phyloP scores from a whole-genome alignment of 1,140 invertebrate genomes.

The Drosophila funebris region DNA sequence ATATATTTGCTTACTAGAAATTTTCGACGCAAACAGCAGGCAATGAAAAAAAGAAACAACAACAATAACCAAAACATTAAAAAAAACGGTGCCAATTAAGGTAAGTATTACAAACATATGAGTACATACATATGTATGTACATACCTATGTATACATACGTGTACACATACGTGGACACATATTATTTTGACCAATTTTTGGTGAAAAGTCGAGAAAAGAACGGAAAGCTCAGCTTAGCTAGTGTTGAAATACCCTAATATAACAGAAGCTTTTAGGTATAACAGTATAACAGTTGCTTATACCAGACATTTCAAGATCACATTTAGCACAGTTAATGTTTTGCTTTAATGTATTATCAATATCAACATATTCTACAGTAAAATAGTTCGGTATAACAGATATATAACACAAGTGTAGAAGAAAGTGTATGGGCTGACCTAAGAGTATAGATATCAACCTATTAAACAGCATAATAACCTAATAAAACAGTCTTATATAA shows the following conservation, averaged over 20 bases:
- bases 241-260: background rate
- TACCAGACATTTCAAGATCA: background rate
- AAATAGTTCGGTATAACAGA: background rate
- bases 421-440: too few relatives aligned
- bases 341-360: too few relatives aligned
- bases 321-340: too few relatives aligned
- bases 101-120: slow-evolving; percentile 22
- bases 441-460: too few relatives aligned
- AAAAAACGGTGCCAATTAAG: slow-evolving; percentile 39
- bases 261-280: background rate
- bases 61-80: background rate
- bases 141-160: slow-evolving; percentile 4
- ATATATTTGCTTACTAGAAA: slow-evolving; percentile 74
- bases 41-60: slow-evolving; percentile 23
- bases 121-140: background rate
- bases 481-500: background rate
- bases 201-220: background rate
- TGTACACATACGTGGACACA: background rate
- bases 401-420: too few relatives aligned
- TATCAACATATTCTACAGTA: background rate
- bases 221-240: background rate
- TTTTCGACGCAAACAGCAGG: slow-evolving; percentile 47
- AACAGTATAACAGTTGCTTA: background rate
- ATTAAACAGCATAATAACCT: background rate
- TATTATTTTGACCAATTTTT: slow-evolving; percentile 11